phyloP scores from a whole-genome alignment of 2,113 vertebrate genomes.

The Hippocampus zosterae region DNA sequence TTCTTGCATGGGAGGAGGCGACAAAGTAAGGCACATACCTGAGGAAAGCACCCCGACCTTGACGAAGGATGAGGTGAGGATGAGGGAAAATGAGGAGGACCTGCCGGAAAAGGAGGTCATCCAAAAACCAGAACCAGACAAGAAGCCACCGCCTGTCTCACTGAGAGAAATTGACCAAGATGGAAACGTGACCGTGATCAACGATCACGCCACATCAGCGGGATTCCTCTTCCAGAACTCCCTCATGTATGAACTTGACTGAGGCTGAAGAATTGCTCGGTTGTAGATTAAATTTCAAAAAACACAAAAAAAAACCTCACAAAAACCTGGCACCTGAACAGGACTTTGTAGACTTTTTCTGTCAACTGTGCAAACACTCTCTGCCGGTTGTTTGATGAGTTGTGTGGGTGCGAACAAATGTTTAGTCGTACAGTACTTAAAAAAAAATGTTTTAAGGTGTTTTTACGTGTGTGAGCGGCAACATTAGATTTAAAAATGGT shows the following conservation, averaged over 20 bases:
- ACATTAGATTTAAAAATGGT: no score
- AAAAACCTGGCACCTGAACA: no score
- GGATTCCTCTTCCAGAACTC: constrained; percentile 78
- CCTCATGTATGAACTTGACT: constrained; percentile 85
- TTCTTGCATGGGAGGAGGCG: background rate
- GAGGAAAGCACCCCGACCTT: background rate
- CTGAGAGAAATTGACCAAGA: constrained; percentile 73
- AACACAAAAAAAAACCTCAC: no score
- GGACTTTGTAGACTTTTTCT: background rate
- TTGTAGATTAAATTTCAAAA: no score
- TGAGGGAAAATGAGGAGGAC: constrained; percentile 36
- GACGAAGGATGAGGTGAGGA: constrained; percentile 3
- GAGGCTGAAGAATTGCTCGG: constrained; percentile 8
- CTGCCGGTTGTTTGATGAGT: no score
- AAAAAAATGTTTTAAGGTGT: no score
- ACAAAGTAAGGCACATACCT: background rate
- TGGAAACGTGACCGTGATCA: constrained; percentile 66
- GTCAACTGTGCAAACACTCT: background rate
- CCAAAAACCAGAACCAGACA: background rate
- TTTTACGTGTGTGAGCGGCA: no score
- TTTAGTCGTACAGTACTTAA: no score
- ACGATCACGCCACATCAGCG: constrained; percentile 75
- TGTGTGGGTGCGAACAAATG: no score
- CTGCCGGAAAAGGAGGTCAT: background rate
- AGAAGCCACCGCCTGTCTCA: background rate